Conservation (phyloP, 1,140 invertebrate genomes). For the Drosophila pachea region DNA sequence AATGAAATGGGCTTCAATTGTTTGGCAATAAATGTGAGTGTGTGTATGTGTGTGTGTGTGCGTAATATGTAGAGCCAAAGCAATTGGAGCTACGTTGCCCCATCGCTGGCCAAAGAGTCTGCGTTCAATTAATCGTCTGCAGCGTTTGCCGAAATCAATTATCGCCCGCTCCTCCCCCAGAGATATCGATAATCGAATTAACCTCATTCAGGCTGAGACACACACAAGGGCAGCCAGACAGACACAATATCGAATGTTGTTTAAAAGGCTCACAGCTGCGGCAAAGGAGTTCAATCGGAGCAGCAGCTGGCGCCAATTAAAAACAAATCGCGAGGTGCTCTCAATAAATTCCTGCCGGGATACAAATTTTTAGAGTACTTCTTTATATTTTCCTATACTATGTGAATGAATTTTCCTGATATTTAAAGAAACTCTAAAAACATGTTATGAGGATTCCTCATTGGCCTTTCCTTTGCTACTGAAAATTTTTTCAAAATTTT, state of each 20-base stretch:
- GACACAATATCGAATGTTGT: neutral
- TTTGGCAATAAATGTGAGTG: slow-evolving; percentile 42
- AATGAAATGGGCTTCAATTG: slow-evolving; percentile 50
- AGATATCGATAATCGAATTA: slow-evolving; percentile 60
- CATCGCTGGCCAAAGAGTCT: slow-evolving; percentile 15
- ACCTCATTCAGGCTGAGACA: slow-evolving; percentile 17
- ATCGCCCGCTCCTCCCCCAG: slow-evolving; percentile 38
- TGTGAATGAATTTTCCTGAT: no score
- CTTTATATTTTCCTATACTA: no score
- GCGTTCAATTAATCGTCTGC: slow-evolving; percentile 62
- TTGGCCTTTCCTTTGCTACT: no score
- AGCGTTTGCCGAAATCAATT: slow-evolving; percentile 63
- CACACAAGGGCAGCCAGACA: neutral
- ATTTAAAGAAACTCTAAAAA: no score
- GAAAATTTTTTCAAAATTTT: neutral
- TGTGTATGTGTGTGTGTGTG: slow-evolving; percentile 5
- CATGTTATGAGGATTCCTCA: no score
- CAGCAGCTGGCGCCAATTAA: slow-evolving; percentile 4
- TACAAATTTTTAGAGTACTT: neutral
- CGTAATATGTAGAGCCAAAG: neutral
- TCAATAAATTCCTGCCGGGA: no score
- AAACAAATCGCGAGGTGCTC: neutral
- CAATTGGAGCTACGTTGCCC: neutral
- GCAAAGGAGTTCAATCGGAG: slow-evolving; percentile 6
- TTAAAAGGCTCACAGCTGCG: neutral